Evolutionary conservation across 1,140 invertebrate species (phyloP).

Genomic region (Rhagoletis zephyria): DNA sequence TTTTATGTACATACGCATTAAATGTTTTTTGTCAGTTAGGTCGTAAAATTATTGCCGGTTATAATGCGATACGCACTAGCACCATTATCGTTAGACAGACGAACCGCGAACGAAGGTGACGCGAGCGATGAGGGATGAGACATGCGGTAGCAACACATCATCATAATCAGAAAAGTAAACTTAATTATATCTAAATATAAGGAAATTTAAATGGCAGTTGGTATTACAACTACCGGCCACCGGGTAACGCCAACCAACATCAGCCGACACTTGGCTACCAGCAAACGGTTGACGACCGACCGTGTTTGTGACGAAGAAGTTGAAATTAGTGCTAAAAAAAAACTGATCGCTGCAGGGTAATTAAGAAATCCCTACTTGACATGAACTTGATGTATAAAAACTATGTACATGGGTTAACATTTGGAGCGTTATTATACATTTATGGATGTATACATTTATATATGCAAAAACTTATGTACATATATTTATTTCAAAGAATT

Average conservation of each 20-base stretch:
- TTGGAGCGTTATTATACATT: too few species aligned
- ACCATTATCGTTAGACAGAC: conserved; percentile 50
- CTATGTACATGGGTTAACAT: too few species aligned
- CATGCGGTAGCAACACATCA: conserved; percentile 18
- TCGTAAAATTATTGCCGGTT: conserved; percentile 52
- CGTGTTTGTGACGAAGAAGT: not conserved
- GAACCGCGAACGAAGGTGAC: not conserved
- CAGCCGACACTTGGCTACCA: not conserved
- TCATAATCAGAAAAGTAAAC: conserved; percentile 45
- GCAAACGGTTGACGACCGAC: not conserved
- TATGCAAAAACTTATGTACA: too few species aligned
- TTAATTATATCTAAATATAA: conserved; percentile 43
- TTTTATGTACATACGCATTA: not conserved
- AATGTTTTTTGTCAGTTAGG: conserved; percentile 50
- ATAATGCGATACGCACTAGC: conserved; percentile 54
- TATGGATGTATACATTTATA: too few species aligned
- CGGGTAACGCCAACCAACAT: not conserved
- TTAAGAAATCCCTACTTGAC: conserved; percentile 49
- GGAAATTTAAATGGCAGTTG: not conserved
- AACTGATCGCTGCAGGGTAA: not conserved
- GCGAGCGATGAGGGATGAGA: not conserved
- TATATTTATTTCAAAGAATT: too few species aligned
- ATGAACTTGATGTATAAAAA: not conserved
- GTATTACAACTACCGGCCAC: not conserved
- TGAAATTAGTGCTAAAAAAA: not conserved